A percentile compares a stretch with the other conserved stretches of the same genome.
Evolutionary conservation across 2,797 vertebrate species (phyloP).

Genomic region (Lacerta viridis): DNA sequence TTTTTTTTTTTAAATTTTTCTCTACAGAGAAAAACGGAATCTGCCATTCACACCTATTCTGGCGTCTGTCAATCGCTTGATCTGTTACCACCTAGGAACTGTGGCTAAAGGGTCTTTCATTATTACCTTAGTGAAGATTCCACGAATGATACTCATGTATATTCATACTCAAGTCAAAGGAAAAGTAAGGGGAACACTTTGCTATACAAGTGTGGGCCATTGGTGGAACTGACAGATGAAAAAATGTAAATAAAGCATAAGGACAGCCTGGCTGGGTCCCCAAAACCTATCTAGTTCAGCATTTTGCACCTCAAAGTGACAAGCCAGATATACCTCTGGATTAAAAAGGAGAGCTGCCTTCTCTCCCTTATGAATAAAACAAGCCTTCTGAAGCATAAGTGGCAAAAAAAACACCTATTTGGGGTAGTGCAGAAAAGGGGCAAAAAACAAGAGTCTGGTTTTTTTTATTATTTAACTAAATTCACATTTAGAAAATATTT

Average conservation of each 20-base stretch:
- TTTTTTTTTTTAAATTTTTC: slow-evolving; percentile 53
- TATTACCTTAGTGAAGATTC: slow-evolving; percentile 97
- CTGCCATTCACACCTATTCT: slow-evolving; percentile 95
- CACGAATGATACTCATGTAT: slow-evolving; percentile 96
- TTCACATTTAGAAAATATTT: too few relatives aligned
- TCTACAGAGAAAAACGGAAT: slow-evolving; percentile 91
- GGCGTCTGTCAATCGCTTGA: slow-evolving; percentile 92
- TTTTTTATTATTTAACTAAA: too few relatives aligned
- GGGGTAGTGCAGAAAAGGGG: too few relatives aligned
- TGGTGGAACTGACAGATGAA: not conserved
- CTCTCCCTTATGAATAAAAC: not conserved
- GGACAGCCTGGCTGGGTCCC: not conserved
- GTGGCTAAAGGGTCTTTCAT: slow-evolving; percentile 98
- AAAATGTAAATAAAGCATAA: not conserved
- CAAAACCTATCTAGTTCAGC: too few relatives aligned
- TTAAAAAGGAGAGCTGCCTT: not conserved
- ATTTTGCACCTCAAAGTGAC: not conserved
- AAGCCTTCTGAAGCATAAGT: not conserved
- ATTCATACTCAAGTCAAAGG: slow-evolving; percentile 97
- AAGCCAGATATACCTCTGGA: not conserved
- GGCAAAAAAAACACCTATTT: not conserved
- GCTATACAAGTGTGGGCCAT: not conserved
- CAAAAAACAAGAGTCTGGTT: not conserved
- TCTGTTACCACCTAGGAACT: slow-evolving; percentile 95
- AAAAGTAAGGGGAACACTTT: slow-evolving; percentile 85